Evolutionary conservation across 35 echinoderm and acorn worm genomes (phyloP), one percentile per base, ranked within the genome.

Genomic region (Apostichopus parvimensis): DNA sequence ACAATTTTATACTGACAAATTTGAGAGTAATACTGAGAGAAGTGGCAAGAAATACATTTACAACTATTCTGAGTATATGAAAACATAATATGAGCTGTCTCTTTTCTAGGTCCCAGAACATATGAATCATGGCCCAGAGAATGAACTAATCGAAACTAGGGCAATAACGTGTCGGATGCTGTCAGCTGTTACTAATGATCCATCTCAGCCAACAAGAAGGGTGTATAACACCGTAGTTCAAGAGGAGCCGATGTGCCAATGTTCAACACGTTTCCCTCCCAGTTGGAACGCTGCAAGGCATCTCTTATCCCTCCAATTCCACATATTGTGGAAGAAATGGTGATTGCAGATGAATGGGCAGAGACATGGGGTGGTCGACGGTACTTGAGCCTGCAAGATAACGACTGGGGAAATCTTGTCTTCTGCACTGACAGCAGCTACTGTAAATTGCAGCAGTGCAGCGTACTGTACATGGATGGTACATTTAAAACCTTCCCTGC

Each of bases 401-500:
- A 91, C 80, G 90, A 79, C 5, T 91, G 90, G 90, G 90, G 77
- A 17, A 12, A 79, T 8, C 13, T 56, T 12, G 75, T 91, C 57
- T 91, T 59, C 24, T 70, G 7, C 73, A 91, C 90, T 23, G 54
- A 91, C 3, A 56, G 53, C 12, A 91, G 64, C 52, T 78, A 79
- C 4, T 2, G 75, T 4, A 20, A 28, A 77, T 77, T 91, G 53
- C 54, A 18, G 26, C 90, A 55, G 13, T 91, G 90, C 55, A 13
- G 54, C 5, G 12, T 22, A 12, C 10, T 91, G n/a, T 91, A 79
- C 56, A 91, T 91, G 21, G 77, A 91, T 78, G 77, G 73, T 12
- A 91, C 53, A 17, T 91, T 91, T 53, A 6, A 55, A 59, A 91
- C 53, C 21, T 91, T 77, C 52, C 75, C 90, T 24, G 10, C 54